These are phyloP conservation scores for Phaedon cochleariae DNA, from an alignment of 2,888 invertebrate species.

Conservation along the genomic window DNA sequence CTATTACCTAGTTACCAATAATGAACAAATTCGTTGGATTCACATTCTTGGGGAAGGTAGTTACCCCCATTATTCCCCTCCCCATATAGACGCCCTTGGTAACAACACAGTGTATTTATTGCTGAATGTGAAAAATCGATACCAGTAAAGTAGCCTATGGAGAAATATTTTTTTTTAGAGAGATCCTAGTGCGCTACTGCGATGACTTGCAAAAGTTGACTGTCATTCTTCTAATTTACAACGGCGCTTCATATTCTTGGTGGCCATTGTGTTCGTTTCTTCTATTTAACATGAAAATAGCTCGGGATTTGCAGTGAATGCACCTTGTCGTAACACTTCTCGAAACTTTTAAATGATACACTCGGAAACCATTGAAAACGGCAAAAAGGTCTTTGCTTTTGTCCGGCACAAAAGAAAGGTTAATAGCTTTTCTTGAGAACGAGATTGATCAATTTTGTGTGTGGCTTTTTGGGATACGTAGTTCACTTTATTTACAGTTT, in stretches of 20 bases:
- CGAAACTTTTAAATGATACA: constrained; percentile 22
- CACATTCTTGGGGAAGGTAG: too few relatives aligned
- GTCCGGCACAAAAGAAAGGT: constrained; percentile 12
- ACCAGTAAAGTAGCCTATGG: too few relatives aligned
- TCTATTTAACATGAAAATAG: constrained; percentile 31
- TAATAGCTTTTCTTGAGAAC: constrained; percentile 21
- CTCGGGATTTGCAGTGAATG: constrained; percentile 21
- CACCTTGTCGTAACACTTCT: constrained; percentile 29
- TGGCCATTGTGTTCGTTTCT: constrained; percentile 25
- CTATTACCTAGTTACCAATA: too few relatives aligned
- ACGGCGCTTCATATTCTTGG: constrained; percentile 32
- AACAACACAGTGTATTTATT: too few relatives aligned
- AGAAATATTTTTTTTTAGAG: neutral
- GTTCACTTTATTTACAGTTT: neutral
- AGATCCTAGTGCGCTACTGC: neutral
- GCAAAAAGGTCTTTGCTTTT: constrained; percentile 12
- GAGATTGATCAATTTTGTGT: constrained; percentile 16
- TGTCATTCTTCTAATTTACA: constrained; percentile 32
- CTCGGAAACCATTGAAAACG: constrained; percentile 10
- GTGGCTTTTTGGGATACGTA: constrained; percentile 4
- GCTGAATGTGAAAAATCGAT: too few relatives aligned
- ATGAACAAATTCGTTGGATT: too few relatives aligned
- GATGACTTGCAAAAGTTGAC: constrained; percentile 10
- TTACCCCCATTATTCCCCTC: too few relatives aligned
- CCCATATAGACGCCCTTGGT: too few relatives aligned